Conservation (phyloP, 64 coral and sea anemone species). For the Platygyra sinensis region DNA sequence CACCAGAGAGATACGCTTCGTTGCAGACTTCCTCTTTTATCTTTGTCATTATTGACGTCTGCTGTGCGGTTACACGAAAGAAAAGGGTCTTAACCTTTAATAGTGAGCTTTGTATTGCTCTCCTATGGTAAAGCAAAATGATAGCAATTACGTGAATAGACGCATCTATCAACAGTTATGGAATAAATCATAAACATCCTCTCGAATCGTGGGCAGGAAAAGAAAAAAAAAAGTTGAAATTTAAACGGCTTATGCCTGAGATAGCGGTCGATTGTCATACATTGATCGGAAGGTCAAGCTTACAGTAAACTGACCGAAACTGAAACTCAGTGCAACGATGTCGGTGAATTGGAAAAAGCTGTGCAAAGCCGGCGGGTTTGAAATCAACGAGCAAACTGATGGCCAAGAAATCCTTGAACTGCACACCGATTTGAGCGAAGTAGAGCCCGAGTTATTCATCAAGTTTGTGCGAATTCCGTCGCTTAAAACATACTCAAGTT, state of each 20-base stretch:
- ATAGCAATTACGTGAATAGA: background rate
- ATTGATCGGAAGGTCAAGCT: too few relatives aligned
- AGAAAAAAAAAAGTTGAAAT: too few relatives aligned
- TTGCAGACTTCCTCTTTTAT: too few relatives aligned
- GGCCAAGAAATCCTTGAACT: conserved; percentile 31
- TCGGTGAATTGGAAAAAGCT: background rate
- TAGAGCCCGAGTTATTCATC: conserved; percentile 83
- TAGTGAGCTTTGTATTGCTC: too few relatives aligned
- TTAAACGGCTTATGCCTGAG: too few relatives aligned
- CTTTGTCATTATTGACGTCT: too few relatives aligned
- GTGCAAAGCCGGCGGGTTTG: conserved; percentile 1
- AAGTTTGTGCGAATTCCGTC: conserved; percentile 88
- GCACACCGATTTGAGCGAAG: conserved; percentile 50
- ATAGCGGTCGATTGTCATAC: too few relatives aligned
- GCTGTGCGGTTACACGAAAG: background rate
- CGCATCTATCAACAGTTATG: background rate
- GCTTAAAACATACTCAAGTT: conserved; percentile 79
- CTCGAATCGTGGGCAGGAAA: too few relatives aligned
- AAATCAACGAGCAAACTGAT: background rate
- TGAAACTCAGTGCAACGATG: background rate
- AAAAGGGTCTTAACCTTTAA: background rate
- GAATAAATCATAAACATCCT: too few relatives aligned
- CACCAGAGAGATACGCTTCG: too few relatives aligned
- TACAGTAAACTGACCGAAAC: too few relatives aligned
- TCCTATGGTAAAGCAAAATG: too few relatives aligned